These are phyloP conservation scores for Hippopotamus amphibius DNA, from an alignment of 2,113 vertebrate genomes.

Conservation along the genomic window DNA sequence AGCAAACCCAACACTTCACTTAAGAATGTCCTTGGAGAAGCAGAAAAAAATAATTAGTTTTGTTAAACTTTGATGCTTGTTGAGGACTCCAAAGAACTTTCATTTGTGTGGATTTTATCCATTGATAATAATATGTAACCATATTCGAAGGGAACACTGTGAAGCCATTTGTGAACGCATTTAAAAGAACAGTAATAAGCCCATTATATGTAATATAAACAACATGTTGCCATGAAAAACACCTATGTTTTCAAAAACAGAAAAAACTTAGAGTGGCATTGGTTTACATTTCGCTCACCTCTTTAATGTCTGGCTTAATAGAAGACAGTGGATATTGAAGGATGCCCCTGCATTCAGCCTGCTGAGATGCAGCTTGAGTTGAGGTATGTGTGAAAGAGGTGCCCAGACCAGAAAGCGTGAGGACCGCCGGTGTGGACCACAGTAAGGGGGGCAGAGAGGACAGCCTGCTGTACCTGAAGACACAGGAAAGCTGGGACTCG, in stretches of 20 bases:
- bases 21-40: accelerated
- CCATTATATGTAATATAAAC: neutral
- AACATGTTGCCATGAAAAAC: neutral
- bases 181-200: neutral
- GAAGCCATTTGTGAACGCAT: neutral
- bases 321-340: too few relatives aligned
- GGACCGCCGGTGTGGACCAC: accelerated
- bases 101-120: too few relatives aligned
- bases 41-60: accelerated
- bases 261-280: neutral
- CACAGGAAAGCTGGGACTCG: accelerated
- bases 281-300: too few relatives aligned
- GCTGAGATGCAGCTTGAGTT: neutral
- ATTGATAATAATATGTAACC: too few relatives aligned
- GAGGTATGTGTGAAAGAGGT: too few relatives aligned
- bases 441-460: too few relatives aligned
- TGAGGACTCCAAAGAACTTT: neutral
- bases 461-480: neutral
- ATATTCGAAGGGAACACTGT: neutral
- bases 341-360: neutral
- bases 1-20: accelerated
- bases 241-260: neutral
- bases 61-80: neutral
- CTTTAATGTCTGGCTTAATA: neutral
- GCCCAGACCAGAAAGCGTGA: neutral